Base-by-base conservation (phyloP, 2,113 vertebrate genomes). In the Coregonus clupeaformis region DNA sequence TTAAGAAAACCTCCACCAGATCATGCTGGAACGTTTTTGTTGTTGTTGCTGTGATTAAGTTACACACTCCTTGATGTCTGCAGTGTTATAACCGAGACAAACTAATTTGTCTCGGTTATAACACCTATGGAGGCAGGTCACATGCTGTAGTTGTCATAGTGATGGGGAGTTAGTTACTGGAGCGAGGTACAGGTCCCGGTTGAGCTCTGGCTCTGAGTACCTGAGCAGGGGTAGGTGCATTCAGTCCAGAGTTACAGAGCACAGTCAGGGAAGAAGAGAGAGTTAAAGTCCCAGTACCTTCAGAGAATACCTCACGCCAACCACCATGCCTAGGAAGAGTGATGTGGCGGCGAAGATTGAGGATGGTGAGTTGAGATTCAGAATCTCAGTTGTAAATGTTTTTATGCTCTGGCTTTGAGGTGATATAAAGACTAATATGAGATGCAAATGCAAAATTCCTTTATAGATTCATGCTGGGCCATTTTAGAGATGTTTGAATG, bases 321-420 rank as follows among this genome's bases (percentile, higher is more conserved):
- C 70, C 69, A 92, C 72, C 89, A 98, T 98, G 97, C 94, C 91
- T 6, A 94, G 93, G 89, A 95, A 94, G 89, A 88, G 65, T 62
- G 85, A 91, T 5, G 27, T 86, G 0, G 75, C 90, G 0, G 74
- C 91, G 63, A 87, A 87, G 67, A 72, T 92, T 84, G 92, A 96
- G n/a, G 91, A 96, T 77, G 95, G 97, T 98, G 86, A 90, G 96
- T 62, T 62, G 2, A 24, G 57, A 27, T 3, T 12, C 16, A 30
- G 27, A 67, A 29, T 25, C 24, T 32, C 2, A 32, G 4, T 24
- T n/a, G 6, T 24, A 7, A 5, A 22, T n/a, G 20, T 60, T 24
- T 60, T 60, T 3, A 22, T 60, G n/a, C 57, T 22, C 20, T 60
- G 57, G 57, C 57, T 22, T 22, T 60, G n/a, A 9, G n/a, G 57